A percentile compares a stretch with the other conserved stretches of the same genome.
These are phyloP conservation scores for Erythrolamprus reginae DNA, from an alignment of 2,113 vertebrate genomes.

Conservation along the genomic window DNA sequence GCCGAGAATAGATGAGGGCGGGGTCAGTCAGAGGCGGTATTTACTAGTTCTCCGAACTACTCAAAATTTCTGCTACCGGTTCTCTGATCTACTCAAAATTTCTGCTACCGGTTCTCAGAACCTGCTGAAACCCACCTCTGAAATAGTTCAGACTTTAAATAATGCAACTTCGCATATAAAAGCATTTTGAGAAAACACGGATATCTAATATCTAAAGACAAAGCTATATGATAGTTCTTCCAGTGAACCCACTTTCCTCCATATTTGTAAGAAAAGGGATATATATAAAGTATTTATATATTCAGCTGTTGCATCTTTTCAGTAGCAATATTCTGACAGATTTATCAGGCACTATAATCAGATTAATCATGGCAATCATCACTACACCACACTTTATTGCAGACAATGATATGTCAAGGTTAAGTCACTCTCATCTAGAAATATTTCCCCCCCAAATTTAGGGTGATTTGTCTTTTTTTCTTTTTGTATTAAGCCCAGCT, in stretches of 20 bases:
- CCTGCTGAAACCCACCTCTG: too few species aligned
- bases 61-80: too few species aligned
- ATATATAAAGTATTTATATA: background rate
- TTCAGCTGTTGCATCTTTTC: background rate
- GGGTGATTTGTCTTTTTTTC: background rate
- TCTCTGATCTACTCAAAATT: too few species aligned
- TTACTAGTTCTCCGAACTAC: too few species aligned
- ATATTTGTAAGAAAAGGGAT: background rate
- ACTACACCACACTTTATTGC: constrained; percentile 45
- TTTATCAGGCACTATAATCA: background rate
- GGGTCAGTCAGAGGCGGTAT: too few species aligned
- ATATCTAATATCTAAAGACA: constrained; percentile 35
- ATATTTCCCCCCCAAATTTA: background rate
- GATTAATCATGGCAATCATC: constrained; percentile 26
- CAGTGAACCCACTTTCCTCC: constrained; percentile 32
- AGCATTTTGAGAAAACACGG: constrained; percentile 45
- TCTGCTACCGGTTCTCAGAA: too few species aligned
- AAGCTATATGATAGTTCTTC: constrained; percentile 4
- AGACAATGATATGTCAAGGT: constrained; percentile 4
- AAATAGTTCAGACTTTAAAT: constrained; percentile 17
- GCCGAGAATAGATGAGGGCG: too few species aligned
- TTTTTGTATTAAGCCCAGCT: background rate
- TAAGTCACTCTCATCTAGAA: background rate
- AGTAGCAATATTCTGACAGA: background rate
- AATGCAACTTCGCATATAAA: constrained; percentile 2